Evolutionary conservation across 2,113 vertebrate species (phyloP).

Genomic region (Solea solea): DNA sequence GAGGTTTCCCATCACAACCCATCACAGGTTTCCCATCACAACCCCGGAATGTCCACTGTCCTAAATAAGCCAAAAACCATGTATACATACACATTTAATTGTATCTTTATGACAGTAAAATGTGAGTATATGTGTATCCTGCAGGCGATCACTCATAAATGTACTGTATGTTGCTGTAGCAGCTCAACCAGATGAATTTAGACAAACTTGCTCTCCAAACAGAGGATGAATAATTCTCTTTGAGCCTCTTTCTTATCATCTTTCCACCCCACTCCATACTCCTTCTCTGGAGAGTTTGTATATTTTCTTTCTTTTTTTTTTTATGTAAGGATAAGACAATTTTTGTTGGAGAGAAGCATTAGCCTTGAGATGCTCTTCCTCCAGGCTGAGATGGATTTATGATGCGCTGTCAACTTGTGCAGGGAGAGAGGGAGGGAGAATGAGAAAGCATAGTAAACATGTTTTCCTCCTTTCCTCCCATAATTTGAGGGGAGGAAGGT

Average conservation of each 20-base stretch:
- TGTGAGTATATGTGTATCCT: not conserved
- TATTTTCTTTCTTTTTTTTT: slow-evolving; percentile 37
- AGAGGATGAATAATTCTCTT: slow-evolving; percentile 88
- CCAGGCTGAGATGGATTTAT: slow-evolving; percentile 74
- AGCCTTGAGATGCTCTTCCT: slow-evolving; percentile 70
- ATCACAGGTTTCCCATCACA: not conserved
- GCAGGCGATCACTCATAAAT: slow-evolving; percentile 2
- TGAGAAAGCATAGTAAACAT: slow-evolving; percentile 69
- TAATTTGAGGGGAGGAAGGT: slow-evolving; percentile 51
- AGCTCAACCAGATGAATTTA: slow-evolving; percentile 63
- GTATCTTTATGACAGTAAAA: not conserved
- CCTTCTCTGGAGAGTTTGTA: slow-evolving; percentile 8
- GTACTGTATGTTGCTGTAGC: slow-evolving; percentile 49
- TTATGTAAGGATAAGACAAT: slow-evolving; percentile 34
- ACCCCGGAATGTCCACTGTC: slow-evolving; percentile 17
- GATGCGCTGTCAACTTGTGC: slow-evolving; percentile 63
- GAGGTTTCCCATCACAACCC: not conserved
- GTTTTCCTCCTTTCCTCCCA: slow-evolving; percentile 64
- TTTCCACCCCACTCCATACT: not conserved
- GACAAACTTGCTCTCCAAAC: slow-evolving; percentile 82
- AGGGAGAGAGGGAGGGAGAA: slow-evolving; percentile 39
- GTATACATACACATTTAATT: no score
- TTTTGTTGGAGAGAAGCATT: slow-evolving; percentile 44
- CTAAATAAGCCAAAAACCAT: not conserved
- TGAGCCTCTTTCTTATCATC: slow-evolving; percentile 68